Evolutionary conservation across 2,888 invertebrate species (phyloP), one percentile per base, ranked within the genome.

Genomic region (Melieria crassipennis): DNA sequence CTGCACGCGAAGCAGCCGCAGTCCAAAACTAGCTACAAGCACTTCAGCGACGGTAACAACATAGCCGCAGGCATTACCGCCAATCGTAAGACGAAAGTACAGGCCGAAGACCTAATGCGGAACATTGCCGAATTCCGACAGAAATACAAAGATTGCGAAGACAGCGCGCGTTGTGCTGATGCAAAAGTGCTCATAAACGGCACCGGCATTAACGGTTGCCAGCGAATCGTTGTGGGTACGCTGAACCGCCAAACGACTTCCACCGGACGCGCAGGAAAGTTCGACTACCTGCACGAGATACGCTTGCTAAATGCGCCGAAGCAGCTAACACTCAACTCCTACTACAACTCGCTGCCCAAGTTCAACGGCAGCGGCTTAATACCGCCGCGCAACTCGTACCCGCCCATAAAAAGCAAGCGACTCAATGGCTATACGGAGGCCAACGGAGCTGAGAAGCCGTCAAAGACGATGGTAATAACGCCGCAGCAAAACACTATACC

Each of bases 121-220:
- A 91, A 91, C 79, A 90, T 91, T 65, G 90, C 86, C 75, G 91
- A 91, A 80, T 90, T 91, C 80, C 88, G 90, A 76, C 90, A 90
- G 83, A 90, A 91, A 82, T 91, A 90, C 78, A 90, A 90, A 82
- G 89, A 91, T 79, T 88, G 88, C 46, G 88, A 88, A 76, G 88
- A 88, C 74, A 80, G 87, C 1, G 80, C 87, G 1, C 50, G 45
- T 46, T 52, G 71, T 66, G 75, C 75, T 11, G 67, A 58, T 9
- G 9, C 57, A 73, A 67, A 67, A 7, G 73, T 77, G 16, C 75
- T 77, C 73, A 73, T 52, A 43, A 78, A 73, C 16, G 69, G 70
- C 13, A 73, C 70, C 30, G 72, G 48, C 46, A 30, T 65, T 61
- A 58, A 70, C 64, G 62, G 72, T 55, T 55, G 56, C 67, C 6